Evolutionary conservation across 2,888 invertebrate species (phyloP).

Genomic region (Corbicula japonica): DNA sequence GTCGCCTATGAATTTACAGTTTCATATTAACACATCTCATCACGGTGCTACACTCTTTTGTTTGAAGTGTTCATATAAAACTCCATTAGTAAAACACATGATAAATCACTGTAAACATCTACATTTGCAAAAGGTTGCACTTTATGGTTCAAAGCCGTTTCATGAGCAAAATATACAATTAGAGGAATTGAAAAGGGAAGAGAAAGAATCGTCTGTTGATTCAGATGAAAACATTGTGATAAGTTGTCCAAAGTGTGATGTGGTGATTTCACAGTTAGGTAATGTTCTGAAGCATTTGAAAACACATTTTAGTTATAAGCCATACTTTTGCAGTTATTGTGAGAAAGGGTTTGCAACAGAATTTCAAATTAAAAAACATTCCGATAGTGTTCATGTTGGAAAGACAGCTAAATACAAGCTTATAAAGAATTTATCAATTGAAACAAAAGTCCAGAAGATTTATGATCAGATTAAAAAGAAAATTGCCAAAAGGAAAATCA

Average conservation of each 20-base stretch:
- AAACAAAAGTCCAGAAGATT: constrained; percentile 37
- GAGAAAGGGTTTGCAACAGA: constrained; percentile 4
- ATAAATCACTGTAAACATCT: constrained; percentile 62
- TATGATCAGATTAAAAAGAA: constrained; percentile 18
- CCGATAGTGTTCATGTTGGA: constrained; percentile 35
- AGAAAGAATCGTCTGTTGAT: neutral
- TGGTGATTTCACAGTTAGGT: neutral
- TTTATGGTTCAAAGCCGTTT: constrained; percentile 17
- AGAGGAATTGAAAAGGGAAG: neutral
- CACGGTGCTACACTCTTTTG: constrained; percentile 51
- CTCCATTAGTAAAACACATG: constrained; percentile 65
- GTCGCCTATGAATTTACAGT: constrained; percentile 51
- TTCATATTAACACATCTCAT: constrained; percentile 64
- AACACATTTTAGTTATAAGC: constrained; percentile 62
- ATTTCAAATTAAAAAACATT: constrained; percentile 44
- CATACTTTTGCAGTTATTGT: constrained; percentile 66
- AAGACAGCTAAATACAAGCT: constrained; percentile 39
- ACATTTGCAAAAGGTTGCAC: constrained; percentile 37
- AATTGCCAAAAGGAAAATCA: constrained; percentile 5
- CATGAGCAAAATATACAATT: neutral
- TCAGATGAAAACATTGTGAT: neutral
- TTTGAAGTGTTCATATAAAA: constrained; percentile 59
- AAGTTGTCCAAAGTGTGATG: constrained; percentile 45
- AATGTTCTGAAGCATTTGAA: constrained; percentile 47
- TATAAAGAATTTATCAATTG: constrained; percentile 37